A percentile compares a stretch with the other conserved stretches of the same genome.
These are phyloP conservation scores for Lamellibrachia satsuma DNA, from an alignment of 2,888 invertebrate species.

Conservation along the genomic window DNA sequence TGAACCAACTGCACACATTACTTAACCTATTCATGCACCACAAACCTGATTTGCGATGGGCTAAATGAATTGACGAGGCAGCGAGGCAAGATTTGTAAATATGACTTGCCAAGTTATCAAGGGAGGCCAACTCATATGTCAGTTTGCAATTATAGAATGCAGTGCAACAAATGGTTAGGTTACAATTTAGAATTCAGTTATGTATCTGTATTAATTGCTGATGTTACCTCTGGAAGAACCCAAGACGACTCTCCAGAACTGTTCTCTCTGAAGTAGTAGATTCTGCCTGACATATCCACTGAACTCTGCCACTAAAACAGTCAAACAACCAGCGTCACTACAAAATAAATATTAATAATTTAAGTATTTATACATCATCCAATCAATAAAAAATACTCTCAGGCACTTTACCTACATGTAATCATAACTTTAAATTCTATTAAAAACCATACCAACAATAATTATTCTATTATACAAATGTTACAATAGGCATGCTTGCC, in stretches of 20 bases:
- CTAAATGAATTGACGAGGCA: no score
- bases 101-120: no score
- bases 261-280: background rate
- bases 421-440: no score
- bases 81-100: no score
- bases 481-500: no score
- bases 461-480: no score
- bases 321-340: background rate
- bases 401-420: background rate
- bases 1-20: no score
- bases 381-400: background rate
- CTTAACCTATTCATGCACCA: no score
- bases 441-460: no score
- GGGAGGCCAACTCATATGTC: background rate
- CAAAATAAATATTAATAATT: background rate
- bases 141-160: background rate
- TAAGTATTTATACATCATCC: background rate
- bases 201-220: background rate
- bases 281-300: background rate
- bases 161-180: background rate
- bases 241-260: background rate
- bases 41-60: no score
- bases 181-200: background rate
- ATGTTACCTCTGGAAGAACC: background rate
- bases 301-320: slow-evolving; percentile 3